phyloP scores from a whole-genome alignment of 2,113 vertebrate species.

The Danionella cerebrum region DNA sequence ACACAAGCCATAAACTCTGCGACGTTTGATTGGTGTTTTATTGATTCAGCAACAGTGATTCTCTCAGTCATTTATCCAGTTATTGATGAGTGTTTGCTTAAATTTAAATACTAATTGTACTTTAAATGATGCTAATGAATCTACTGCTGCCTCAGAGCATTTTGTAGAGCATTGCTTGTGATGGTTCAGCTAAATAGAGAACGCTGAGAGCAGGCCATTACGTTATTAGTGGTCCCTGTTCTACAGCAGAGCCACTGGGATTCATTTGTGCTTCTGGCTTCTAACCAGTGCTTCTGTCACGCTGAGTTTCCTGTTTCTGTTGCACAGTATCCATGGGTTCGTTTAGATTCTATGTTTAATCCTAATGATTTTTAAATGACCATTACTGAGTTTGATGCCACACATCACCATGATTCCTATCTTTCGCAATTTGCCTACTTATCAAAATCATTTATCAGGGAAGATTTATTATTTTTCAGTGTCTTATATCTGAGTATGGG shows the following conservation, averaged over 20 bases:
- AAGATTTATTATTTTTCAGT: neutral
- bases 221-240: neutral
- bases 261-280: neutral
- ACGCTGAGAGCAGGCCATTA: neutral
- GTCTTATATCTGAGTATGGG: neutral
- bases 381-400: neutral
- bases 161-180: neutral
- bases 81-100: neutral
- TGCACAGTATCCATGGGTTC: neutral
- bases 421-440: neutral
- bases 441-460: neutral
- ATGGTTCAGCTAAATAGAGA: neutral
- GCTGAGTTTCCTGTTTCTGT: neutral
- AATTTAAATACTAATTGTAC: neutral
- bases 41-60: no score
- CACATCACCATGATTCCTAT: neutral
- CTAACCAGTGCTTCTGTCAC: neutral
- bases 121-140: neutral
- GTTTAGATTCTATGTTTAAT: slow-evolving; percentile 3
- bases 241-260: neutral
- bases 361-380: slow-evolving; percentile 12
- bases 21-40: no score
- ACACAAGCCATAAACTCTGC: no score
- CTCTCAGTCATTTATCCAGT: no score
- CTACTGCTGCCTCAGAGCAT: neutral